Percentiles rank a stretch among this genome's conserved stretches.
Conservation (phyloP, 2,888 invertebrate species). For the Rhopalosiphum nymphaeae region DNA sequence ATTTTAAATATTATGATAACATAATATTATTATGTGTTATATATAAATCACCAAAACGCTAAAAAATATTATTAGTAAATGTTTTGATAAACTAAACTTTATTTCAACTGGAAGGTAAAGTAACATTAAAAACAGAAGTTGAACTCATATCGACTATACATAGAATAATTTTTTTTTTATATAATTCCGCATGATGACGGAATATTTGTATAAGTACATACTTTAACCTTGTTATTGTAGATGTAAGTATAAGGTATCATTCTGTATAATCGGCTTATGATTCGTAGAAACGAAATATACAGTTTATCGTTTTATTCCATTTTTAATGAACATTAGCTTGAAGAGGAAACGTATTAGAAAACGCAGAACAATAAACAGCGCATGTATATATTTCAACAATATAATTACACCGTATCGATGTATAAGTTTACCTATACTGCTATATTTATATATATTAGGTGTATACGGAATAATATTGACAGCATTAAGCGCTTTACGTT, state of each 20-base stretch:
- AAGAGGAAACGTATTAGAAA: neutral
- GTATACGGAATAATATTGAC: neutral
- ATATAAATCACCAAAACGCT: neutral
- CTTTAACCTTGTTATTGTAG: neutral
- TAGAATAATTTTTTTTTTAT: neutral
- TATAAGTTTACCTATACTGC: neutral
- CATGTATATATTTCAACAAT: neutral
- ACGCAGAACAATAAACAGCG: neutral
- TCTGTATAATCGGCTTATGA: neutral
- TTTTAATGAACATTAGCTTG: neutral
- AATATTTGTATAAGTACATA: neutral
- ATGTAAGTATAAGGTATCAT: neutral
- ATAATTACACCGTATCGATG: neutral
- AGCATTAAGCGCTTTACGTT: neutral
- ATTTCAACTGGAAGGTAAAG: neutral
- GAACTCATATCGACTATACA: neutral
- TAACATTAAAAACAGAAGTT: neutral
- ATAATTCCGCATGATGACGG: neutral
- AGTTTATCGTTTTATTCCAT: neutral
- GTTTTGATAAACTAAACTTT: neutral
- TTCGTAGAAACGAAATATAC: neutral
- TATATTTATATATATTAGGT: no score
- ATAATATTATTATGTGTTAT: neutral
- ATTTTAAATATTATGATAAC: neutral
- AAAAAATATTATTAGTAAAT: neutral